These are phyloP conservation scores for Leptopilina boulardi DNA, from an alignment of 1,140 invertebrate species.

Conservation along the genomic window DNA sequence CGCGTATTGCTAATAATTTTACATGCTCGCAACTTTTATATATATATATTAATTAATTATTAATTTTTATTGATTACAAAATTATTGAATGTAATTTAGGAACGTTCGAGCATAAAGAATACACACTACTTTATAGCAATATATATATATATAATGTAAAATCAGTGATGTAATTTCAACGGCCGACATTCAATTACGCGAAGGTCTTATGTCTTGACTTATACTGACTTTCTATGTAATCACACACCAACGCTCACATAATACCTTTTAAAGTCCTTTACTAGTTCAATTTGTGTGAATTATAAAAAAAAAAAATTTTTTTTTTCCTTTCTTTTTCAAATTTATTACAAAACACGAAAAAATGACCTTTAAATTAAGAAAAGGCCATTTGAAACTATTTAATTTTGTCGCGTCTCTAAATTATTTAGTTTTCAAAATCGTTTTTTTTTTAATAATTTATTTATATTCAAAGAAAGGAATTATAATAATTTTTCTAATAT, in stretches of 20 bases:
- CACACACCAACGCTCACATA: constrained; percentile 1
- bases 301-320: too few relatives aligned
- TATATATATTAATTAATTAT: too few relatives aligned
- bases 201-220: constrained; percentile 1
- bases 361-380: neutral
- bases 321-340: neutral
- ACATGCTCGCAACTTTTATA: too few relatives aligned
- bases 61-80: too few relatives aligned
- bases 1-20: too few relatives aligned
- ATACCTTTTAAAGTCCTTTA: constrained; percentile 4
- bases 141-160: too few relatives aligned
- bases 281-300: neutral
- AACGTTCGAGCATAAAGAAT: neutral
- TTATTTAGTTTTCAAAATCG: neutral
- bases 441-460: too few relatives aligned
- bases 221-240: constrained; percentile 9
- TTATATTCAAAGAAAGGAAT: too few relatives aligned
- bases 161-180: constrained; percentile 8
- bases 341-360: constrained; percentile 1
- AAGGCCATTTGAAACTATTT: neutral
- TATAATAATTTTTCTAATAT: too few relatives aligned
- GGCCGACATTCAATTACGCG: constrained; percentile 14
- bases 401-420: neutral
- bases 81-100: constrained; percentile 1
- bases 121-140: too few relatives aligned